A percentile compares a stretch with the other conserved stretches of the same genome.
Conservation (phyloP, 1,140 invertebrate genomes). For the Ectropis grisescens region DNA sequence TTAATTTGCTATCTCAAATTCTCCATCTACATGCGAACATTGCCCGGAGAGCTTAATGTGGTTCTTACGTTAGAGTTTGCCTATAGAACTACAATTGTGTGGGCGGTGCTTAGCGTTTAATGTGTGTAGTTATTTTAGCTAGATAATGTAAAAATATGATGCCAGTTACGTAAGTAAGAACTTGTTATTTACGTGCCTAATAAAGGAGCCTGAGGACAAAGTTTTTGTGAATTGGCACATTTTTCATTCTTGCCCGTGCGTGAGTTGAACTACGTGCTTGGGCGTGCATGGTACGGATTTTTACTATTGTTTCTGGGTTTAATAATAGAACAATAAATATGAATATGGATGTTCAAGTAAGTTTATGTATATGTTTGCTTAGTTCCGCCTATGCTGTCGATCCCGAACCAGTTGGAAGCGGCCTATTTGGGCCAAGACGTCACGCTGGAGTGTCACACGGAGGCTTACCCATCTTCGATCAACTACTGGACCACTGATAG, state of each 20-base stretch:
- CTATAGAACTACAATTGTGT: no score
- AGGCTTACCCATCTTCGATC: conserved; percentile 90
- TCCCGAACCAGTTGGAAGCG: conserved; percentile 87
- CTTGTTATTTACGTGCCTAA: conserved; percentile 6
- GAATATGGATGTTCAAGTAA: no score
- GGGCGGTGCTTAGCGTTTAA: no score
- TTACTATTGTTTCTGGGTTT: conserved; percentile 10
- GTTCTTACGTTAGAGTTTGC: no score
- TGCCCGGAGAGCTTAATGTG: no score
- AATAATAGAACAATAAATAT: not conserved
- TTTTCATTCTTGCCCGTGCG: conserved; percentile 13
- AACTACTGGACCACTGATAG: conserved; percentile 90
- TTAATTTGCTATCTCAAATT: no score
- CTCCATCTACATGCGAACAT: no score
- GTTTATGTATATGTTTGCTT: conserved; percentile 7
- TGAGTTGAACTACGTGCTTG: conserved; percentile 12
- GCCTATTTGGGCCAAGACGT: conserved; percentile 87
- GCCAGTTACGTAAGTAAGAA: not conserved
- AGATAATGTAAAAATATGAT: not conserved
- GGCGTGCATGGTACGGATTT: conserved; percentile 14
- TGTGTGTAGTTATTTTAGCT: no score
- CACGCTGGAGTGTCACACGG: conserved; percentile 86
- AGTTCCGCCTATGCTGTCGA: conserved; percentile 92
- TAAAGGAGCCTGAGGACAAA: conserved; percentile 10
- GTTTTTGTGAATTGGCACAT: conserved; percentile 13